A percentile compares a stretch with the other conserved stretches of the same genome.
phyloP scores from a whole-genome alignment of 2,888 invertebrate genomes.

The Drosophila bunnanda region DNA sequence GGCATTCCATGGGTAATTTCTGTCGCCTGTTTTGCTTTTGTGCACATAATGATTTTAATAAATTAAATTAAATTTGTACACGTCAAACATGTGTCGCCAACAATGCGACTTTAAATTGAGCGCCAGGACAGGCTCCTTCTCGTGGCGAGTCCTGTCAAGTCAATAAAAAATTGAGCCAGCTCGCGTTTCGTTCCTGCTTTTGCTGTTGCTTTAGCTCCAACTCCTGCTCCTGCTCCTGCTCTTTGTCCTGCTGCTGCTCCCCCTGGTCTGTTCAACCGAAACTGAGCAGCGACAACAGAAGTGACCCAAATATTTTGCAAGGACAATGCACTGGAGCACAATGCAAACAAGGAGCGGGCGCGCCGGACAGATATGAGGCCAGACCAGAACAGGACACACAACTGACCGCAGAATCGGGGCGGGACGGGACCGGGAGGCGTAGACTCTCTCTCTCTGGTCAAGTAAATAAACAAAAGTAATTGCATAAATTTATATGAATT shows the following conservation, averaged over 20 bases:
- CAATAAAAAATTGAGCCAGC: slow-evolving; percentile 73
- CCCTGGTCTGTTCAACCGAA: slow-evolving; percentile 43
- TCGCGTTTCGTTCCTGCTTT: slow-evolving; percentile 6
- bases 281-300: slow-evolving; percentile 78
- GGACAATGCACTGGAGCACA: slow-evolving; percentile 78
- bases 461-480: slow-evolving; percentile 80
- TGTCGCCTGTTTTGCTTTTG: slow-evolving; percentile 63
- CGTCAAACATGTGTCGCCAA: slow-evolving; percentile 81
- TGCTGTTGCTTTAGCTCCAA: not conserved
- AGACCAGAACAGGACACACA: slow-evolving; percentile 40
- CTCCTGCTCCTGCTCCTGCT: not conserved
- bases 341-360: slow-evolving; percentile 50
- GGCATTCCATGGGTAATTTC: slow-evolving; percentile 61
- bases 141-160: slow-evolving; percentile 74
- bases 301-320: slow-evolving; percentile 77
- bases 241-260: no score
- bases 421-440: not conserved
- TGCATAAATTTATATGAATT: slow-evolving; percentile 80
- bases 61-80: slow-evolving; percentile 81
- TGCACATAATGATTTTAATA: slow-evolving; percentile 80
- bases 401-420: slow-evolving; percentile 45
- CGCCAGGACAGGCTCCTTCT: slow-evolving; percentile 25
- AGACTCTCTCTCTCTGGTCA: slow-evolving; percentile 46
- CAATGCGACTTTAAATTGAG: slow-evolving; percentile 76
- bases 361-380: slow-evolving; percentile 26